Conservation (phyloP, 2,113 vertebrate genomes). For the Ammodytes marinus region DNA sequence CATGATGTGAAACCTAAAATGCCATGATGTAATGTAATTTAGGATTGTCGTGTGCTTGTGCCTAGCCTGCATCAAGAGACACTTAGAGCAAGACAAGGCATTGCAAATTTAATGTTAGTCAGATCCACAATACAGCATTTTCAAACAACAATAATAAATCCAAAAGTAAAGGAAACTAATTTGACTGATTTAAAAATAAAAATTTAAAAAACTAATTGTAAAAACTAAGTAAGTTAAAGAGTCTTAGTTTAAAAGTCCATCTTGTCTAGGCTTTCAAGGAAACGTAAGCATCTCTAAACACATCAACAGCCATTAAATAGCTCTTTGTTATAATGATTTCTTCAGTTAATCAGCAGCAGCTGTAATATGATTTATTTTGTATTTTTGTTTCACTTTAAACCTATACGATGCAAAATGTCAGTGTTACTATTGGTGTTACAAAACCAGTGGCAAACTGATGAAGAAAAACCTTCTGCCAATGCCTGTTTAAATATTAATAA, state of each 20-base stretch:
- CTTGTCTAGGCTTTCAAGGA: not conserved
- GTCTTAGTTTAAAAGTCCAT: not conserved
- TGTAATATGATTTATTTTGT: not conserved
- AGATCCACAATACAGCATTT: not conserved
- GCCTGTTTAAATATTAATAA: conserved; percentile 13
- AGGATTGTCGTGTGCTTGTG: not conserved
- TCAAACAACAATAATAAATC: not conserved
- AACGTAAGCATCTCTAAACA: not conserved
- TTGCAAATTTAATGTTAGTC: not conserved
- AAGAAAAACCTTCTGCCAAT: conserved; percentile 1
- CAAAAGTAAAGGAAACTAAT: not conserved
- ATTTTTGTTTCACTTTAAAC: not conserved
- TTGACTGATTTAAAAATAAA: not conserved
- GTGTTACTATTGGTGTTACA: not conserved
- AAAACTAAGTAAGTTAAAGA: not conserved
- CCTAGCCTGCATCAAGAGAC: not conserved
- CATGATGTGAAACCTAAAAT: not conserved
- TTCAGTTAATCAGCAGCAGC: not conserved
- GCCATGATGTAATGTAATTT: not conserved
- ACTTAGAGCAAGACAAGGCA: too few species aligned
- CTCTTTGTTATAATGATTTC: not conserved
- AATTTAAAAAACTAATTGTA: not conserved
- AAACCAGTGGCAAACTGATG: not conserved
- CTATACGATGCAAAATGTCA: not conserved
- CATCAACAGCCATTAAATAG: not conserved